Percentiles rank a stretch among this genome's conserved stretches.
Conservation (phyloP, 2,888 invertebrate genomes). For the Metallyticus violacea region DNA sequence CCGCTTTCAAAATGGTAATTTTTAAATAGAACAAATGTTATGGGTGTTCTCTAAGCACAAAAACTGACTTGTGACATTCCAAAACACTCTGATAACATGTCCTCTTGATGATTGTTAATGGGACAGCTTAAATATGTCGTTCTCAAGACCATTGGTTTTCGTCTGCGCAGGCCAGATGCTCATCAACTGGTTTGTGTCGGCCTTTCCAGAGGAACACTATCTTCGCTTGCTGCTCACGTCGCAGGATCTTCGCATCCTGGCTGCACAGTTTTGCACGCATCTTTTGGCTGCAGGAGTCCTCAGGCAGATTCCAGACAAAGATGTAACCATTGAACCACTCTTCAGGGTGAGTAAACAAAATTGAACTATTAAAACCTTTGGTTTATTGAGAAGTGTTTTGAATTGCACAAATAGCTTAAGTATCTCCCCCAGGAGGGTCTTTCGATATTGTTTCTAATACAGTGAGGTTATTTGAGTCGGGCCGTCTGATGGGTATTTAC, state of each 20-base stretch:
- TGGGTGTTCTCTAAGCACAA: too few species aligned
- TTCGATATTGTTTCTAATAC: too few species aligned
- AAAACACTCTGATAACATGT: neutral
- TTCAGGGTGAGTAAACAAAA: conserved; percentile 61
- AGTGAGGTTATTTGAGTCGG: too few species aligned
- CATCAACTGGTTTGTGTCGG: conserved; percentile 83
- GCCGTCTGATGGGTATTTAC: too few species aligned
- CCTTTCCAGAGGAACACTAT: conserved; percentile 68
- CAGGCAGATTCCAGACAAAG: conserved; percentile 72
- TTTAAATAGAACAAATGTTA: too few species aligned
- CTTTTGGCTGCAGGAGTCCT: conserved; percentile 83
- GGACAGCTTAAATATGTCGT: neutral
- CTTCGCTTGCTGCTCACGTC: conserved; percentile 59
- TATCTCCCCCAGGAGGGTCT: too few species aligned
- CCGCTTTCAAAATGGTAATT: too few species aligned
- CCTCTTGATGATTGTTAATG: neutral
- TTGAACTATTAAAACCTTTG: neutral
- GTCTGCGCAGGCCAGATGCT: conserved; percentile 80
- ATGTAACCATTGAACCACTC: conserved; percentile 61
- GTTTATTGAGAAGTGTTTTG: conserved; percentile 15
- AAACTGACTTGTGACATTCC: too few species aligned
- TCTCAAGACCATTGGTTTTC: conserved; percentile 26
- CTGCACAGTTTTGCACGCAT: conserved; percentile 82
- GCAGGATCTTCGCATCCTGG: conserved; percentile 73
- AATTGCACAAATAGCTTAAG: too few species aligned